Evolutionary conservation across 2,888 invertebrate species (phyloP), one percentile per base, ranked within the genome.

Genomic region (Oscheius sp.): DNA sequence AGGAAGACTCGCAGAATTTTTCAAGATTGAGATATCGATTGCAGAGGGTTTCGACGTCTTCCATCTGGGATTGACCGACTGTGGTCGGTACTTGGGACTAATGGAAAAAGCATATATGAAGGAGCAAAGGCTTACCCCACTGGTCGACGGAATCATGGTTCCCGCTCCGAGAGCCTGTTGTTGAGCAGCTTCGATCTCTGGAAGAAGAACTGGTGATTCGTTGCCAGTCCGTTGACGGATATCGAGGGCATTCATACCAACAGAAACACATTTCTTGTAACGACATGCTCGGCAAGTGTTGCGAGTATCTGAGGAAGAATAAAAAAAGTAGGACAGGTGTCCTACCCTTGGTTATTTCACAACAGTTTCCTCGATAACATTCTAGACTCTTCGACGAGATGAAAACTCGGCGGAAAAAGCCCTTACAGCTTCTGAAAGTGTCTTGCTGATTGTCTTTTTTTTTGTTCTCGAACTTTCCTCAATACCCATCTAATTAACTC

Each of bases 181-280:
- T n/a, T n/a, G 36, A 28, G n/a, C 32, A 17, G 24, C 57, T 24
- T 62, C 62, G 17, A 62, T 47, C 20, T 62, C 62, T 2, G 62
- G 62, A 3, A 62, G 33, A n/a, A 49, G 32, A 5, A 62, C 62
- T 14, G 62, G 62, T 8, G 62, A 62, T 36, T 62, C 49, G 32
- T 45, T 45, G 9, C 44, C 47, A 22, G 62, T 33, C n/a, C 62
- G 47, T 8, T 69, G 69, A 26, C 73, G 73, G 57, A 73, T 73
- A 41, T 73, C 74, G 56, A 73, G 70, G 4, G 64, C 67, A 38
- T 75, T 73, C 71, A 75, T 71, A n/a, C 75, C 75, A n/a, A 69
- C 75, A n/a, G 62, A 36, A 6, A 73, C 59, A 50, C 75, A 75
- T 63, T 73, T 75, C 57, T 73, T 75, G 66, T 73, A 75, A 6